These are phyloP conservation scores for Chymomyza procnemis DNA, from an alignment of 2,888 invertebrate species.

Conservation along the genomic window DNA sequence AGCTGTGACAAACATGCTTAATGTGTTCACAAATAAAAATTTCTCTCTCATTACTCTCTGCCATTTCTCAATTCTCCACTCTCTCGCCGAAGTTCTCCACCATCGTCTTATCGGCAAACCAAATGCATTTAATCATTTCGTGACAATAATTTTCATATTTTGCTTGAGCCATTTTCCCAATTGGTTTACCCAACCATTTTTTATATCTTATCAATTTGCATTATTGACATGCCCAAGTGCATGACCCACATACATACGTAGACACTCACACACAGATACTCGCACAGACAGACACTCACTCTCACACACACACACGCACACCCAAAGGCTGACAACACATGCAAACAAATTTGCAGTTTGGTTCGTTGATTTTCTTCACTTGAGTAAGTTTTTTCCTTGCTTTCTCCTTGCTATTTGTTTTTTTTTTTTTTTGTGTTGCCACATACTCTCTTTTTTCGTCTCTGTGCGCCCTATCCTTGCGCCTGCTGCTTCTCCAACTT, in stretches of 20 bases:
- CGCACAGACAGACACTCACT: neutral
- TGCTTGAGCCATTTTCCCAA: slow-evolving; percentile 42
- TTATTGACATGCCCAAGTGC: neutral
- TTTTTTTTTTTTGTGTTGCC: too few species aligned
- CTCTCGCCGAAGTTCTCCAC: neutral
- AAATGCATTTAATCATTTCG: slow-evolving; percentile 1
- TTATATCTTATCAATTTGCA: neutral
- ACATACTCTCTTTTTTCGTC: too few species aligned
- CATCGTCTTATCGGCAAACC: neutral
- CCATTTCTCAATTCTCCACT: neutral
- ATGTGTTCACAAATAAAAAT: too few species aligned
- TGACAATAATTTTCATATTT: slow-evolving; percentile 30
- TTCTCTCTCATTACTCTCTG: too few species aligned
- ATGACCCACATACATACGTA: neutral
- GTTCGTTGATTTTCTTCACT: neutral
- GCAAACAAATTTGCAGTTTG: neutral
- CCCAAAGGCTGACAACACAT: neutral
- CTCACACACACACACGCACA: neutral
- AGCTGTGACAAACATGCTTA: too few species aligned
- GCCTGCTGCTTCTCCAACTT: slow-evolving; percentile 84
- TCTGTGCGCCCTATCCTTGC: slow-evolving; percentile 81
- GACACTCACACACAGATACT: neutral
- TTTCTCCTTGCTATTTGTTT: neutral
- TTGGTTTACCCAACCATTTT: slow-evolving; percentile 37
- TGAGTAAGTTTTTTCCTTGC: neutral